These are phyloP conservation scores for Cettia cetti DNA, from an alignment of 2,113 vertebrate species.

Conservation along the genomic window DNA sequence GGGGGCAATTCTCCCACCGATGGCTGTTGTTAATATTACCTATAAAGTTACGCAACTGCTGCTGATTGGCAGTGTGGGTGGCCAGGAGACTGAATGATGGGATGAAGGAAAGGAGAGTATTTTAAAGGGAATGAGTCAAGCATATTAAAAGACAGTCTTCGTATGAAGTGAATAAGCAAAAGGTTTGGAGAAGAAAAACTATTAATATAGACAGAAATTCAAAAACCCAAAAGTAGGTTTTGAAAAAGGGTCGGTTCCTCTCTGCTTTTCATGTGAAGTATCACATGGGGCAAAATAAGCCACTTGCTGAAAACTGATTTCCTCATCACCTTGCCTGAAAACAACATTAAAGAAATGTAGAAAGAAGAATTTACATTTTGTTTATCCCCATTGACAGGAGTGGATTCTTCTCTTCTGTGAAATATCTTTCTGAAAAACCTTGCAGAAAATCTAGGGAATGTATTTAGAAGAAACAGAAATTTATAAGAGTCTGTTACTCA, in stretches of 20 bases:
- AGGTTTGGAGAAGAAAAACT: background rate
- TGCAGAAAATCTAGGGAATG: background rate
- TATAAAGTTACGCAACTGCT: background rate
- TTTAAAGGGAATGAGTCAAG: background rate
- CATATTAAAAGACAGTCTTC: background rate
- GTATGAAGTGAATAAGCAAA: background rate
- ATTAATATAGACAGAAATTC: background rate
- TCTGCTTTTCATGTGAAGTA: background rate
- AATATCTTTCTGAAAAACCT: background rate
- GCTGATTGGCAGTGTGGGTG: background rate
- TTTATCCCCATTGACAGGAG: background rate
- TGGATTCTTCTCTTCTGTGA: background rate
- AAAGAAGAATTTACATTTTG: background rate
- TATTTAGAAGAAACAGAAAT: background rate
- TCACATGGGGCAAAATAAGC: background rate
- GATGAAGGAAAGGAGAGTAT: background rate
- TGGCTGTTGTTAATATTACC: background rate
- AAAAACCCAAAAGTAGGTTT: background rate
- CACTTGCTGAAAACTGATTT: background rate
- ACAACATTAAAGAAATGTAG: background rate
- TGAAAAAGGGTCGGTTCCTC: background rate
- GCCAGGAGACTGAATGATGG: background rate
- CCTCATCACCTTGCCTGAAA: background rate
- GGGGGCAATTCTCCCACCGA: background rate
- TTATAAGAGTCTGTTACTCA: rapidly evolving